Evolutionary conservation across 2,888 invertebrate genomes (phyloP).

Genomic region (Rhabditoides inermis): DNA sequence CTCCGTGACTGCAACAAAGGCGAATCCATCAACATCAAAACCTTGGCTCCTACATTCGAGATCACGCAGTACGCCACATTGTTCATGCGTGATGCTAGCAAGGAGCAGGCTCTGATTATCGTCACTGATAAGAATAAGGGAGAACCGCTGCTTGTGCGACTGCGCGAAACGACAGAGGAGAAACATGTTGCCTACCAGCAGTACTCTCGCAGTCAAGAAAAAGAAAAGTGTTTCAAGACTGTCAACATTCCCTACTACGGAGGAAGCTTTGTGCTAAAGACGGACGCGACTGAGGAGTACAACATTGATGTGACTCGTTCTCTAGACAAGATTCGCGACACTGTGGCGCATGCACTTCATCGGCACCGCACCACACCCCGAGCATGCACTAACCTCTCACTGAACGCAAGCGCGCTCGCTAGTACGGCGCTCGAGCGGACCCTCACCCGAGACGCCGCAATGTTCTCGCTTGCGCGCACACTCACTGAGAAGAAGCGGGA

Average conservation of each 20-base stretch:
- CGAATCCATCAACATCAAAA: slow-evolving; percentile 11
- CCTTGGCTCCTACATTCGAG: slow-evolving; percentile 18
- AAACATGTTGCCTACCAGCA: slow-evolving; percentile 22
- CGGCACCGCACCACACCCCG: too few species aligned
- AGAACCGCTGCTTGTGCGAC: slow-evolving; percentile 10
- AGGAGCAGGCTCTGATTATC: slow-evolving; percentile 8
- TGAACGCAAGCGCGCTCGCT: too few species aligned
- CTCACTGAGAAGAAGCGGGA: too few species aligned
- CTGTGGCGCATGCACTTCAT: too few species aligned
- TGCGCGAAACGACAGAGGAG: slow-evolving; percentile 19
- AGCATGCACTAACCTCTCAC: too few species aligned
- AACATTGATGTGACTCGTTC: slow-evolving; percentile 19
- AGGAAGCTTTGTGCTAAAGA: slow-evolving; percentile 26
- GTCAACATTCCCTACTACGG: slow-evolving; percentile 15
- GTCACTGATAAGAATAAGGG: slow-evolving; percentile 23
- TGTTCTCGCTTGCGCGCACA: too few species aligned
- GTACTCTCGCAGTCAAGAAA: slow-evolving; percentile 15
- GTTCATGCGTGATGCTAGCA: slow-evolving; percentile 4
- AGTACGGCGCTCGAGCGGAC: too few species aligned
- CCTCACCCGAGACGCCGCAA: too few species aligned
- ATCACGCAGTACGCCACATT: slow-evolving; percentile 11
- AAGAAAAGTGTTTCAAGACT: slow-evolving; percentile 11
- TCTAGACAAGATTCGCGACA: too few species aligned
- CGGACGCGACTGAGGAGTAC: slow-evolving; percentile 40
- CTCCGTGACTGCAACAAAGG: slow-evolving; percentile 17